Percentiles rank a stretch among this genome's conserved stretches.
These are phyloP conservation scores for Drosophila neutralis DNA, from an alignment of 2,888 invertebrate species.

Conservation along the genomic window DNA sequence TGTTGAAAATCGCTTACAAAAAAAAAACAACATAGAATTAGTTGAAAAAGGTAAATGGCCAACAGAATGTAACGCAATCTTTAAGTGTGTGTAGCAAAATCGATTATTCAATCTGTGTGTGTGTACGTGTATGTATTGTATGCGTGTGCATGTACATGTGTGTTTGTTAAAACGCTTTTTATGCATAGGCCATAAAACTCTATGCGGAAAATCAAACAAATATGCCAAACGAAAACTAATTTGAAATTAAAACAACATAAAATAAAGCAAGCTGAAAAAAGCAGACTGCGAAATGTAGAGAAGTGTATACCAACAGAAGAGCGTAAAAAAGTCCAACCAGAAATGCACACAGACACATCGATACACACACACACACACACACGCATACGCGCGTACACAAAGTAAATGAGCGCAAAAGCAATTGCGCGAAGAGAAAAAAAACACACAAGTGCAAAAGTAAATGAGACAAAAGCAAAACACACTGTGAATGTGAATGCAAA, in stretches of 20 bases:
- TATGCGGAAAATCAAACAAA: constrained; percentile 49
- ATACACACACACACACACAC: constrained; percentile 38
- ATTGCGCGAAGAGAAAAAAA: constrained; percentile 33
- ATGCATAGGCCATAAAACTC: constrained; percentile 24
- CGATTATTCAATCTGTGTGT: constrained; percentile 76
- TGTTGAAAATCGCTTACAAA: constrained; percentile 54
- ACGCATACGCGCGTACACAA: constrained; percentile 35
- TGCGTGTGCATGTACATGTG: constrained; percentile 35
- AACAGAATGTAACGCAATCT: constrained; percentile 38
- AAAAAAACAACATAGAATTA: constrained; percentile 53
- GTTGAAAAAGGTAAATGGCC: constrained; percentile 51
- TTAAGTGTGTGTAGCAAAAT: constrained; percentile 62
- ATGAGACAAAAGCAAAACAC: constrained; percentile 54
- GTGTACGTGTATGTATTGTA: constrained; percentile 22
- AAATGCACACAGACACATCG: constrained; percentile 50
- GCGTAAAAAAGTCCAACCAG: constrained; percentile 55
- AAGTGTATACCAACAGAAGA: constrained; percentile 59
- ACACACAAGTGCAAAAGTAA: constrained; percentile 54
- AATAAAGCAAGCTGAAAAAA: constrained; percentile 21
- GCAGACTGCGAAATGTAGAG: constrained; percentile 48
- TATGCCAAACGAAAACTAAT: constrained; percentile 46
- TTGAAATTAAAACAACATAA: constrained; percentile 37
- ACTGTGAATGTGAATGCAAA: constrained; percentile 26
- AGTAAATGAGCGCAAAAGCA: constrained; percentile 55
- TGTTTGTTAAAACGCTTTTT: constrained; percentile 58